These are phyloP conservation scores for Sciaenops ocellatus DNA, from an alignment of 2,797 vertebrate species.

Conservation along the genomic window DNA sequence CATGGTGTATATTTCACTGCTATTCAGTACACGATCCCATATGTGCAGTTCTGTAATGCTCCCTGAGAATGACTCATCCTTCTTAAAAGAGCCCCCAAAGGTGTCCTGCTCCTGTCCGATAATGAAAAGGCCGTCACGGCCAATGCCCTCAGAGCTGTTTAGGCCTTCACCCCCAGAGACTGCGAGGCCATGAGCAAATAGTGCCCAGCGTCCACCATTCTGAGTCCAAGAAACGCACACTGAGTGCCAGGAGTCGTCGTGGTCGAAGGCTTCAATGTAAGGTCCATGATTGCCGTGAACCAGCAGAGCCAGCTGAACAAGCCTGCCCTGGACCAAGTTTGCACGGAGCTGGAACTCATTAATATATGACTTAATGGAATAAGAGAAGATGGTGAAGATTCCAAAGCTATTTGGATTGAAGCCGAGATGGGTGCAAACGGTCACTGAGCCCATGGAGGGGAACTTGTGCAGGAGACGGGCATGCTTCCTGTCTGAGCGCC, in stretches of 20 bases:
- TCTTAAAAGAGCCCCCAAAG: slow-evolving; percentile 74
- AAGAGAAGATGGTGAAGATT: slow-evolving; percentile 85
- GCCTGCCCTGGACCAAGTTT: slow-evolving; percentile 62
- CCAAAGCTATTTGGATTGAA: slow-evolving; percentile 74
- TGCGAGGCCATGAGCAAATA: slow-evolving; percentile 68
- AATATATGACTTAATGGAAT: slow-evolving; percentile 76
- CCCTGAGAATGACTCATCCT: slow-evolving; percentile 81
- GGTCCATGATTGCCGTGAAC: slow-evolving; percentile 76
- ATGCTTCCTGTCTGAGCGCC: slow-evolving; percentile 69
- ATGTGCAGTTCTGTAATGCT: slow-evolving; percentile 85
- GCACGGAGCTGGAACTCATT: slow-evolving; percentile 85
- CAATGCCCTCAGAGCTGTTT: slow-evolving; percentile 63
- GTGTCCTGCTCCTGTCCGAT: slow-evolving; percentile 82
- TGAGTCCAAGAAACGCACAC: slow-evolving; percentile 81
- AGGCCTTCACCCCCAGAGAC: slow-evolving; percentile 60
- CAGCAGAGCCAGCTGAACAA: slow-evolving; percentile 79
- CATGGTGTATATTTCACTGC: slow-evolving; percentile 79
- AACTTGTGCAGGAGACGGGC: slow-evolving; percentile 78
- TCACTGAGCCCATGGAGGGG: slow-evolving; percentile 78
- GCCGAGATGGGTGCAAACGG: slow-evolving; percentile 77
- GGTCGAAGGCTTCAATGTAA: slow-evolving; percentile 73
- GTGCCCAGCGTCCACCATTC: slow-evolving; percentile 75
- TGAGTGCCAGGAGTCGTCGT: slow-evolving; percentile 82
- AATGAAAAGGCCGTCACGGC: slow-evolving; percentile 76
- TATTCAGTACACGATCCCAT: slow-evolving; percentile 82